Base-by-base conservation (phyloP, 2,113 vertebrate genomes). In the Pelvicachromis taeniatus region DNA sequence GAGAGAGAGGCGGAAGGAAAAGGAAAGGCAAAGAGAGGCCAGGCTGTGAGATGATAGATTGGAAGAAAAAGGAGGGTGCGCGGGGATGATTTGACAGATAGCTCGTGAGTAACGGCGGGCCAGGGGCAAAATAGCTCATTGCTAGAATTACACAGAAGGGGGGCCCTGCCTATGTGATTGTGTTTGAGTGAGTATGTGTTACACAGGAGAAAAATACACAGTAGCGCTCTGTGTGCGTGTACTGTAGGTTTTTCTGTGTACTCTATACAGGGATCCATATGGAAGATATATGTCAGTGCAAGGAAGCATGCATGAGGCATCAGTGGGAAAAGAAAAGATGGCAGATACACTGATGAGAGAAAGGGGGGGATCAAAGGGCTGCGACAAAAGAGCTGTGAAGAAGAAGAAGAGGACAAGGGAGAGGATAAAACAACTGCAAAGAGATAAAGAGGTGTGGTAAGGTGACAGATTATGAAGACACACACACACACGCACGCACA, bases 51-150 rank as follows among this genome's bases (percentile, higher is more conserved):
- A 88, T 93, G 90, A 92, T 87, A 73, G 88, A 94, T 90, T 83
- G 84, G 58, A 61, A 52, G 65, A 40, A 48, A 84, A 77, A 53
- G 58, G 78, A 81, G 73, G 70, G 33, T 83, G 90, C 48, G 81
- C 56, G 29, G 86, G 86, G 86, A 90, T 65, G 81, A 84, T 89
- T 38, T 92, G 92, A 93, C 90, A 82, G 88, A 88, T 88, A 90
- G 77, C 93, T 84, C 55, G 77, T 91, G 91, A 92, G 91, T 88
- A 91, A 94, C 87, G 77, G 77, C 11, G 11, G 70, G 88, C 89
- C 81, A 13, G 73, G 82, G 89, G 88, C 89, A 80, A 88, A 93
- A 92, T 90, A 92, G 92, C 88, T 92, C 87, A 80, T 90, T 52
- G 10, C 77, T 85, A 38, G 65, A 81, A 87, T 89, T 85, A 87